These are phyloP conservation scores for Nasonia giraulti DNA, from an alignment of 1,140 invertebrate species.

Conservation along the genomic window DNA sequence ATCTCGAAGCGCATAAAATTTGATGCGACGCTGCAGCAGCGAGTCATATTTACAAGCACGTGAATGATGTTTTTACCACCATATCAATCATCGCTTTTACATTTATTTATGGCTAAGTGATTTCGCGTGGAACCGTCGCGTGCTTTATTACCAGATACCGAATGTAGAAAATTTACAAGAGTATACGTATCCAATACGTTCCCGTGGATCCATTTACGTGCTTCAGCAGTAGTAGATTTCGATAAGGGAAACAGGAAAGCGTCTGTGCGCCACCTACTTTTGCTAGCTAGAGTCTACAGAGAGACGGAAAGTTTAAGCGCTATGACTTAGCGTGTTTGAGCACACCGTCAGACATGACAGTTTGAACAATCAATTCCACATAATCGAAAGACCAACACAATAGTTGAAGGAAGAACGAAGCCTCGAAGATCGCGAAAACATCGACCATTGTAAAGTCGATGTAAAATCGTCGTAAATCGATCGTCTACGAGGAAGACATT, in stretches of 20 bases:
- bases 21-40: conserved; percentile 5
- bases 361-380: not conserved
- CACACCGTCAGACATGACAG: not conserved
- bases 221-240: too few relatives aligned
- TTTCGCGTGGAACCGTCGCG: not conserved
- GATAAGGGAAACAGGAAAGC: too few relatives aligned
- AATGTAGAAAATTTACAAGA: too few relatives aligned
- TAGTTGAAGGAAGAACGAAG: not conserved
- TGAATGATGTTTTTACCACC: conserved; percentile 28
- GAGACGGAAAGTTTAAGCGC: too few relatives aligned
- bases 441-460: too few relatives aligned
- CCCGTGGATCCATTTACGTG: too few relatives aligned
- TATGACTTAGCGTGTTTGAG: too few relatives aligned
- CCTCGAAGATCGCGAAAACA: too few relatives aligned
- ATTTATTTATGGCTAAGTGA: conserved; percentile 29
- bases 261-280: too few relatives aligned
- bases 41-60: conserved; percentile 31
- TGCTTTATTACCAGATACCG: not conserved
- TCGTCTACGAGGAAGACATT: not conserved
- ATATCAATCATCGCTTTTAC: conserved; percentile 37
- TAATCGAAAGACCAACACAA: not conserved
- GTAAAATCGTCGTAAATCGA: not conserved
- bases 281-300: too few relatives aligned
- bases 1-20: conserved; percentile 16
- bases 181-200: too few relatives aligned